Base-by-base conservation (phyloP, 2,113 vertebrate species). In the Procavia capensis region DNA sequence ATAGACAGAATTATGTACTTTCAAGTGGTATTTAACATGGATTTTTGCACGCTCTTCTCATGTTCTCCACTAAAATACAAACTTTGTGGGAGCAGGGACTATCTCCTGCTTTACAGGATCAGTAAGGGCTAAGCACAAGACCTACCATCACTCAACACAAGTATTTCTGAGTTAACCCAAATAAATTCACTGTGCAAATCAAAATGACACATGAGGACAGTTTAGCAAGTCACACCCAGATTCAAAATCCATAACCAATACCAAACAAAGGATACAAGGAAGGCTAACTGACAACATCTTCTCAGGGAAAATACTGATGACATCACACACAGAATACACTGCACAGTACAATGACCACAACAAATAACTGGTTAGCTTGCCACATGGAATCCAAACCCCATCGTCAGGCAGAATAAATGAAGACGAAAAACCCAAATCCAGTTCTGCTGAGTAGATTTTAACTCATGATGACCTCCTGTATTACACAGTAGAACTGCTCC, bases 211-310 rank as follows among this genome's bases (percentile, higher is more conserved):
- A 25, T 39, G 34, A 17, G 0, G 27, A 29, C 7, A 82, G 16
- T 11, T 45, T 24, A 34, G 19, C 34, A 16, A 83, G 59, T 79
- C 68, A 87, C n/a, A 89, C 6, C 36, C 24, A 57, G 4, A 17
- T 13, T 82, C 63, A 9, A 27, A 41, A 87, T 79, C 19, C 43
- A 85, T 79, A 93, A 80, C 57, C 70, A 90, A 80, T 88, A 63
- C 34, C 86, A 59, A 81, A 85, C 41, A 85, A 54, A 24, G 36
- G 50, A 75, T 70, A 86, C 84, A 63, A 81, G 88, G 66, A 91
- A 50, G 29, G 45, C 5, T 59, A 43, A 50, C 25, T n/a, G 75
- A 74, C 31, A 13, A 47, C 4, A 16, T 24, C 50, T 94, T 29
- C 72, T 72, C 43, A 24, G 13, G 16, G 66, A 36, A 85, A 70